Conservation (phyloP, 2,888 invertebrate species). For the Julus scandinavius region DNA sequence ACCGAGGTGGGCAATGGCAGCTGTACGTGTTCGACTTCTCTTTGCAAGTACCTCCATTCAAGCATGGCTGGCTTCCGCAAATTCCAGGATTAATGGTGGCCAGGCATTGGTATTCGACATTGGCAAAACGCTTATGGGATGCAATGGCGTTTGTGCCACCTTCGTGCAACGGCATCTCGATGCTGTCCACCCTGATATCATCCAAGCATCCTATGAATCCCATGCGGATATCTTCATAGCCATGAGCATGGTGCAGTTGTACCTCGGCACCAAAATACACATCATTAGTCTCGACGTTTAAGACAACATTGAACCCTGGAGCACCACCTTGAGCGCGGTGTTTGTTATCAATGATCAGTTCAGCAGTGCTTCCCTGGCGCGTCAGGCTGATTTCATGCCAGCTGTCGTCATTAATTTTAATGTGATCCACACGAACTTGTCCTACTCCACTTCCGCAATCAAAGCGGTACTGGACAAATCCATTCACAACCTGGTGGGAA, state of each 20-base stretch:
- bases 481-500: conserved; percentile 75
- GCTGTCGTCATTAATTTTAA: conserved; percentile 83
- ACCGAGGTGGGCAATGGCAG: conserved; percentile 83
- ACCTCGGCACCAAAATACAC: conserved; percentile 88
- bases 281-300: conserved; percentile 86
- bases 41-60: conserved; percentile 78
- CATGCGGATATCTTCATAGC: conserved; percentile 78
- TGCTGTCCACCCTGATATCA: conserved; percentile 81
- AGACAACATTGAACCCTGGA: conserved; percentile 81
- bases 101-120: conserved; percentile 71
- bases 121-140: conserved; percentile 76
- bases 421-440: conserved; percentile 78
- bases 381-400: conserved; percentile 85
- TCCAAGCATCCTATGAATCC: conserved; percentile 94
- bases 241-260: conserved; percentile 72
- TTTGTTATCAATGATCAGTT: conserved; percentile 80
- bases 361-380: conserved; percentile 81
- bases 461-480: conserved; percentile 87
- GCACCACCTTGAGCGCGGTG: conserved; percentile 76
- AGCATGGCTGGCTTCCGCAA: conserved; percentile 82
- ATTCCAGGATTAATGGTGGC: conserved; percentile 69
- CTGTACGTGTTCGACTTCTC: conserved; percentile 71
- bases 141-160: conserved; percentile 73
- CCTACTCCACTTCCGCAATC: conserved; percentile 94
- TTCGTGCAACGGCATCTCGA: conserved; percentile 79